These are phyloP conservation scores for Colius striatus DNA, from an alignment of 2,113 vertebrate genomes.

Conservation along the genomic window DNA sequence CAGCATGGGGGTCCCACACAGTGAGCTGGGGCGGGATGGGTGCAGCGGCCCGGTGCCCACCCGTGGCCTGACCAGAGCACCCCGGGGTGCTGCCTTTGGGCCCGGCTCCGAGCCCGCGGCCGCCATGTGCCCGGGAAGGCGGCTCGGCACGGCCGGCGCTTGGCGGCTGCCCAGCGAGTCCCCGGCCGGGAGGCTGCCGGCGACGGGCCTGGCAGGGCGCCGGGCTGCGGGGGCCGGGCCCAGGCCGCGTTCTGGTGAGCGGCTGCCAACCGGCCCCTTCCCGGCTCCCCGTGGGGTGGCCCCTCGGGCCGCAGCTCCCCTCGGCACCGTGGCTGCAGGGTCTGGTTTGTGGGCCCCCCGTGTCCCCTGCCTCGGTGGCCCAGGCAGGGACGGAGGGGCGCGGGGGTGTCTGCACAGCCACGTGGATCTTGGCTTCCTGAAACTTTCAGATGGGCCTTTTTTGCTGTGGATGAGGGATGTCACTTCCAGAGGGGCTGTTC, in stretches of 20 bases:
- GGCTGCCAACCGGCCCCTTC: background rate
- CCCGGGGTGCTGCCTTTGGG: background rate
- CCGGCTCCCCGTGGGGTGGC: background rate
- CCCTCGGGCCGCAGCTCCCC: background rate
- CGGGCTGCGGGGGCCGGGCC: background rate
- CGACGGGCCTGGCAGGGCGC: background rate
- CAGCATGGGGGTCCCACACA: background rate
- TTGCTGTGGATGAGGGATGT: fast-evolving
- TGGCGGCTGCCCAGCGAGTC: background rate
- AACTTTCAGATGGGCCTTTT: background rate
- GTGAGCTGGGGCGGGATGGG: background rate
- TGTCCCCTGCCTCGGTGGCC: background rate
- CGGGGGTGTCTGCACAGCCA: background rate
- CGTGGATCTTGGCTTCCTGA: background rate
- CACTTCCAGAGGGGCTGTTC: background rate
- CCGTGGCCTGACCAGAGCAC: fast-evolving
- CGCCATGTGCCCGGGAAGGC: background rate
- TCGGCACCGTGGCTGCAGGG: fast-evolving
- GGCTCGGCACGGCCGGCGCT: background rate
- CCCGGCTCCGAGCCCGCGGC: background rate
- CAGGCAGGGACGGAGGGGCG: background rate
- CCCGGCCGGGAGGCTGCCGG: background rate
- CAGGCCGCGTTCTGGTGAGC: background rate
- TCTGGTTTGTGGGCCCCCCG: background rate
- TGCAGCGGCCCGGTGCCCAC: fast-evolving